Conservation (phyloP, 2,888 invertebrate genomes). For the Taphrorychus bicolor region DNA sequence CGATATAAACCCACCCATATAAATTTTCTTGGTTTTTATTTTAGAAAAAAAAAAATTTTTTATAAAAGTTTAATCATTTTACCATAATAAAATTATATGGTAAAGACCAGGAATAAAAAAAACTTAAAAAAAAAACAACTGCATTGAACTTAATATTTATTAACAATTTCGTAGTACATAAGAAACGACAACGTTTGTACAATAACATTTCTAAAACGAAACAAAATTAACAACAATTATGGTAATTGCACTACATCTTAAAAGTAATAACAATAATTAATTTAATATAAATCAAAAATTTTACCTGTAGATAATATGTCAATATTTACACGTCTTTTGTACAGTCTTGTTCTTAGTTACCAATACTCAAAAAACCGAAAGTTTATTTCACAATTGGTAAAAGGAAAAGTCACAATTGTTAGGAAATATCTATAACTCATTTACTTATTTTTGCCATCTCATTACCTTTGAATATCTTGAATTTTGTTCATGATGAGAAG, state of each 20-base stretch:
- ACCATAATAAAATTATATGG: no score
- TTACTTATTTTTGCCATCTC: no score
- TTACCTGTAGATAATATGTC: neutral
- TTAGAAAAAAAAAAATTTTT: no score
- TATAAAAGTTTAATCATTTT: no score
- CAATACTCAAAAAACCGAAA: neutral
- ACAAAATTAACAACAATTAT: slow-evolving; percentile 18
- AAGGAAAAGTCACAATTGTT: neutral
- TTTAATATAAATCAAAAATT: slow-evolving; percentile 30
- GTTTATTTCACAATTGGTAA: neutral
- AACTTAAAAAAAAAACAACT: no score
- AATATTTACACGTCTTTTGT: neutral
- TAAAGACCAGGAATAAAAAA: no score
- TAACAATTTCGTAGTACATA: slow-evolving; percentile 15
- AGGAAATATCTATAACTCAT: no score
- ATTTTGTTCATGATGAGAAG: no score
- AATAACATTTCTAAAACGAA: slow-evolving; percentile 35
- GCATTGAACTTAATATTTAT: slow-evolving; percentile 24
- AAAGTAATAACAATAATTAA: slow-evolving; percentile 16
- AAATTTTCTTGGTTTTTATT: no score
- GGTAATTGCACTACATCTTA: slow-evolving; percentile 33
- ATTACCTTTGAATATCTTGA: no score
- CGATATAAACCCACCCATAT: no score
- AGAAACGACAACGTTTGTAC: slow-evolving; percentile 22
- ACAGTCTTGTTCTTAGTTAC: neutral